Base-by-base conservation (phyloP, 92 coral and sea anemone species). In the Bergia puertoricense region DNA sequence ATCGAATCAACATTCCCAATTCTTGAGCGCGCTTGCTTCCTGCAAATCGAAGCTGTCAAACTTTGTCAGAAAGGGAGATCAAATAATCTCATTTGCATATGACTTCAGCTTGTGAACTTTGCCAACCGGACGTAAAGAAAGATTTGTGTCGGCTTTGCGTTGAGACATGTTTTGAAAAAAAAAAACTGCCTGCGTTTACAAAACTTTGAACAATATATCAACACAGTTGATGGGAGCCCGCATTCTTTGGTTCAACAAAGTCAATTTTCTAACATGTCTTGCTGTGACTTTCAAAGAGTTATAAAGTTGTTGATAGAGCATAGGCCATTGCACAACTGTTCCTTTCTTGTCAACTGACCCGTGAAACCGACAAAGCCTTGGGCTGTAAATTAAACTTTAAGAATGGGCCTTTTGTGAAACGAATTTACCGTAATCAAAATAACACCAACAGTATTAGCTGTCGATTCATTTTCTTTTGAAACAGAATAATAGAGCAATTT, bases 391-490 rank as follows among this genome's bases (percentile, higher is more conserved):
- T 93, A 86, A 92, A 89, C 86, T 80, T 82, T 88, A 86, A 88
- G 93, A 95, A 95, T 92, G 81, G 76, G 50, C 45, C 86, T 76
- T 90, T 95, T 93, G 94, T 95, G 80, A 68, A 54, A 86, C 86
- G 88, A 86, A 89, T 88, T 86, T 88, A 69, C 88, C 90, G 93
- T 90, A 90, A 95, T 95, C 93, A 93, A 77, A 92, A 86, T 86
- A 93, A 88, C 95, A 86, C 98, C 88, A 74, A 85, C 91, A 89
- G 85, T 88, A 93, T 92, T 88, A 81, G 86, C 89, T 87, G 77
- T 66, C 89, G 93, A 90, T 95, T 93, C 90, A 88, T 78, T 88
- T 81, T 91, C 95, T 92, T 94, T 93, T 92, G 92, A 89, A 85
- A 88, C 18, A 68, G 92, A 77, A 95, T 92, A 92, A 95, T 91